These are phyloP conservation scores for Rotaria socialis DNA, from an alignment of 2,888 invertebrate species.

Conservation along the genomic window DNA sequence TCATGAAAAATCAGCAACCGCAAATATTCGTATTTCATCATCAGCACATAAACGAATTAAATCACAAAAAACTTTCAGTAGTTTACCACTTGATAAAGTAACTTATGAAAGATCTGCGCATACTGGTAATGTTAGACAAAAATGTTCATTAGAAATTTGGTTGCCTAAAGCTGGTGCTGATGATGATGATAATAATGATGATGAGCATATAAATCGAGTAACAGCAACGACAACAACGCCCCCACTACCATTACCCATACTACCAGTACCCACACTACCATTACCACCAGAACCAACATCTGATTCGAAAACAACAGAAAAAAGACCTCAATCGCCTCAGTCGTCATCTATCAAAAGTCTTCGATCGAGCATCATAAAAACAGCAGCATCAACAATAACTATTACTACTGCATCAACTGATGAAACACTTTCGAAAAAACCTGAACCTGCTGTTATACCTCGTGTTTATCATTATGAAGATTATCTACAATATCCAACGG, in stretches of 20 bases:
- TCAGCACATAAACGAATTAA: not conserved
- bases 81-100: not conserved
- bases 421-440: not conserved
- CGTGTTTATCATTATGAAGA: not conserved
- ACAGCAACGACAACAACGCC: not conserved
- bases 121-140: not conserved
- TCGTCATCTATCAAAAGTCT: not conserved
- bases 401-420: not conserved
- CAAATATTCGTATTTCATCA: not conserved
- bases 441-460: not conserved
- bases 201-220: not conserved
- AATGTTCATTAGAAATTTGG: slow-evolving; percentile 15
- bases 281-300: too few relatives aligned
- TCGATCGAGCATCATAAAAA: not conserved
- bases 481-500: not conserved
- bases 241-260: too few relatives aligned
- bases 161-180: not conserved
- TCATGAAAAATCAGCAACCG: not conserved
- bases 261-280: too few relatives aligned
- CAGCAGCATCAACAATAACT: not conserved
- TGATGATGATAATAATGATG: not conserved
- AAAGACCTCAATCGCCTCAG: not conserved
- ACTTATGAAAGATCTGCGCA: not conserved
- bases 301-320: not conserved
- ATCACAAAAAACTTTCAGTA: not conserved